Conservation (phyloP, 2,888 invertebrate genomes). For the Phaedon cochleariae region DNA sequence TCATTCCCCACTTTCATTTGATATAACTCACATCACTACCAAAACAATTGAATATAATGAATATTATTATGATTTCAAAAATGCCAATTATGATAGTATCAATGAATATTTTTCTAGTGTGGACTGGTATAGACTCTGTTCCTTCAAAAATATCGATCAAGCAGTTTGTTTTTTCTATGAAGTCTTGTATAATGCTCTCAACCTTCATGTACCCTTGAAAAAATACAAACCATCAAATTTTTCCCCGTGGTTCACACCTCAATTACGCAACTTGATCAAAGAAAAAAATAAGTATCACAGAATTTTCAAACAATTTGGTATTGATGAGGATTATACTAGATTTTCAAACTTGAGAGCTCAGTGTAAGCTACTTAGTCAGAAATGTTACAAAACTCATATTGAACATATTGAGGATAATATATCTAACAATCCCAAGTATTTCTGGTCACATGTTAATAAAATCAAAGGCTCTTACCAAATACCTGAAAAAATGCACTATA, state of each 20-base stretch:
- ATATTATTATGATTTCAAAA: slow-evolving; percentile 9
- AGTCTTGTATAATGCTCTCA: slow-evolving; percentile 15
- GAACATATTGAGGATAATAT: slow-evolving; percentile 1
- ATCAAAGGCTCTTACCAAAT: not conserved
- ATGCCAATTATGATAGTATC: not conserved
- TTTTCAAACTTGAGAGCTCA: slow-evolving; percentile 3
- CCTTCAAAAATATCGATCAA: slow-evolving; percentile 6
- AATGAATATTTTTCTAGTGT: not conserved
- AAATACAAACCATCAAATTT: slow-evolving; percentile 9
- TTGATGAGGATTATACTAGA: not conserved
- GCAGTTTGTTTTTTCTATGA: slow-evolving; percentile 10
- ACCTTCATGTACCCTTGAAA: slow-evolving; percentile 3
- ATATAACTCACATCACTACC: slow-evolving; percentile 1
- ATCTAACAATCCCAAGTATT: slow-evolving; percentile 8
- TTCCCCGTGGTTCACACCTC: slow-evolving; percentile 4
- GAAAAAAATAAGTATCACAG: slow-evolving; percentile 13
- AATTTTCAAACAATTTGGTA: slow-evolving; percentile 5
- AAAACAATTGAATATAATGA: slow-evolving; percentile 4
- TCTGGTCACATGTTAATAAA: slow-evolving; percentile 11
- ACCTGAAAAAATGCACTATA: not conserved
- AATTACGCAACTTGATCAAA: slow-evolving; percentile 8
- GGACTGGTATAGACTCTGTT: too few species aligned
- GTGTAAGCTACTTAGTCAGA: slow-evolving; percentile 2
- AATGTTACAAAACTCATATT: slow-evolving; percentile 12
- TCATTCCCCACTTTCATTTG: slow-evolving; percentile 5